phyloP scores from a whole-genome alignment of 2,113 vertebrate species.

The Candoia aspera region DNA sequence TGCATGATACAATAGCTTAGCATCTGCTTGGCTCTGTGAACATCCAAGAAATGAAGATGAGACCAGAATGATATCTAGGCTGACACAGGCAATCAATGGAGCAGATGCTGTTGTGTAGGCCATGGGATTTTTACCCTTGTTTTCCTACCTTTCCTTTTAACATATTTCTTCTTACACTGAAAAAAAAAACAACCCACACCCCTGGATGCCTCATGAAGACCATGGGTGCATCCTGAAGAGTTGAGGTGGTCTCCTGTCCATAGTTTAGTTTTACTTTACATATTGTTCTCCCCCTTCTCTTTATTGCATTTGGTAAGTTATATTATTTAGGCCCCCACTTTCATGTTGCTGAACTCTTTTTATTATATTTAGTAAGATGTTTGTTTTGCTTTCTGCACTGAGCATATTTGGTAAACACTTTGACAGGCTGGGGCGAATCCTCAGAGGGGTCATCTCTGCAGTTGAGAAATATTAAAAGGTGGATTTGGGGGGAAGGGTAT shows the following conservation, averaged over 20 bases:
- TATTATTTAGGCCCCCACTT: constrained; percentile 13
- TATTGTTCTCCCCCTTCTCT: background rate
- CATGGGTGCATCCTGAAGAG: constrained; percentile 11
- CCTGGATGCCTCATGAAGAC: constrained; percentile 25
- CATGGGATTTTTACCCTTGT: constrained; percentile 17
- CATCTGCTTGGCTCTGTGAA: constrained; percentile 51
- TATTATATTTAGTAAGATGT: constrained; percentile 20
- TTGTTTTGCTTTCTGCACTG: background rate
- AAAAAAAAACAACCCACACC: background rate
- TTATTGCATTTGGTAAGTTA: constrained; percentile 17
- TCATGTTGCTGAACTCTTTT: constrained; percentile 2
- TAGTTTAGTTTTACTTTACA: constrained; percentile 23
- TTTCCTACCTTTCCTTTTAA: background rate
- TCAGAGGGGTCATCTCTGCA: background rate
- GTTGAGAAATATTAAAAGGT: background rate
- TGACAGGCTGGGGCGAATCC: background rate
- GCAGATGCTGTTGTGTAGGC: constrained; percentile 49
- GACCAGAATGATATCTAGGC: constrained; percentile 49
- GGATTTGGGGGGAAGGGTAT: background rate
- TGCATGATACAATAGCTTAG: constrained; percentile 52
- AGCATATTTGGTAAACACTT: background rate
- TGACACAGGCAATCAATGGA: constrained; percentile 49
- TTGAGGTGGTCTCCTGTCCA: background rate
- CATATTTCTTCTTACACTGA: background rate
- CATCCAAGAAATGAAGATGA: constrained; percentile 44